Evolutionary conservation across 2,113 vertebrate genomes (phyloP), one percentile per base, ranked within the genome.

Genomic region (Okapia johnstoni): DNA sequence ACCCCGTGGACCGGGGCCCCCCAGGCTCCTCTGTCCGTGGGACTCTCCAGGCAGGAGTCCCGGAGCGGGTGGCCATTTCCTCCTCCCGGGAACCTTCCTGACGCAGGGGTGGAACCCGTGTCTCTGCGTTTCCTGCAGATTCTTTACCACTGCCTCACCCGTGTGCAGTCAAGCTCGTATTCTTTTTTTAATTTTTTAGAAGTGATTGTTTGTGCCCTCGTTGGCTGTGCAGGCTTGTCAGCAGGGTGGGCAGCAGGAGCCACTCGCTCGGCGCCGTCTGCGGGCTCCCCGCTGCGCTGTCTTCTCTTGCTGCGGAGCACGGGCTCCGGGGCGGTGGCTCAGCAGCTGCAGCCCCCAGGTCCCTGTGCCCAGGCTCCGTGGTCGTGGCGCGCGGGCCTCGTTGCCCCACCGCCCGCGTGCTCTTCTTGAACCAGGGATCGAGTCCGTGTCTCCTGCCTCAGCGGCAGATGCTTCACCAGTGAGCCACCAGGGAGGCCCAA

Each of bases 171-270:
- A 43, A 14, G 70, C 36, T 3, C 70, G 10, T 7, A 2, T 23
- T 43, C 21, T 13, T 14, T 40, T 13, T 76, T 23, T 30, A 3
- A 14, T 25, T 25, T 43, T 43, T 25, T 2, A 43, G 70, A 43
- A 10, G 36, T 13, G 14, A 2, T 4, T 25, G 0, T 13, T 13
- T 4, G 2, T 7, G 16, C 3, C 0, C 26, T 26, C 36, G 1
- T 76, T 3, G 12, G 70, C 23, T 43, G 1, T 76, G 36, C 23
- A 13, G 70, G 23, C 70, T 13, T 73, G 25, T 7, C 70, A 1
- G 11, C 2, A 14, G 36, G 2, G 21, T 43, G 36, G 36, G 21
- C 17, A 13, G 66, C 70, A 14, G 36, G 11, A 14, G 70, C 36
- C 14, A 12, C 70, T 43, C 11, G 23, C 66, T 14, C 2, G 1